Percentiles rank a stretch among this genome's conserved stretches.
Evolutionary conservation across 2,797 vertebrate species (phyloP).

Genomic region (Poeciliopsis turneri): DNA sequence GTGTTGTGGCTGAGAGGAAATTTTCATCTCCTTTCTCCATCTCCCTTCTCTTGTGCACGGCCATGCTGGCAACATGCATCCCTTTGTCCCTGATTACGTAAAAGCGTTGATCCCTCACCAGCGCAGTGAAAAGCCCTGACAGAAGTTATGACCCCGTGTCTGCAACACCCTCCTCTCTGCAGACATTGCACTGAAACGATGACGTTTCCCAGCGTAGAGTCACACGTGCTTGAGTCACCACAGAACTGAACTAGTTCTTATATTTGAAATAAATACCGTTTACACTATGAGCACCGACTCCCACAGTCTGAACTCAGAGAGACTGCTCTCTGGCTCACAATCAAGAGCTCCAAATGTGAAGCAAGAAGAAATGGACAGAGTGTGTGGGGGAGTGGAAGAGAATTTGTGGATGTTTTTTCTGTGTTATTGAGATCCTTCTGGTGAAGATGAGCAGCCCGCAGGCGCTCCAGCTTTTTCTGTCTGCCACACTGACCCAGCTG

Average conservation of each 20-base stretch:
- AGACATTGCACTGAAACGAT: conserved; percentile 28
- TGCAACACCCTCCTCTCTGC: conserved; percentile 24
- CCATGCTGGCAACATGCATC: conserved; percentile 52
- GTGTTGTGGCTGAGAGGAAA: conserved; percentile 22
- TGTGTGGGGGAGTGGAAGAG: neutral
- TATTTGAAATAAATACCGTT: conserved; percentile 58
- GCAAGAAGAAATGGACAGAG: neutral
- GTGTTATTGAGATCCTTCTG: conserved; percentile 10
- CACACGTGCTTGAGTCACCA: conserved; percentile 58
- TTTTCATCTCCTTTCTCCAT: conserved; percentile 7
- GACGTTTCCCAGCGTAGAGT: conserved; percentile 34
- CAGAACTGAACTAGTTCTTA: conserved; percentile 27
- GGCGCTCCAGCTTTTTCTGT: conserved; percentile 23
- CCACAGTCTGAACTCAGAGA: conserved; percentile 43
- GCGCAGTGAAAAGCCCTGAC: conserved; percentile 45
- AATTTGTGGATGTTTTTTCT: neutral
- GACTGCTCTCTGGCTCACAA: conserved; percentile 18
- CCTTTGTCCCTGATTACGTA: conserved; percentile 51
- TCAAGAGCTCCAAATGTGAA: neutral
- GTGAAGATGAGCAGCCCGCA: conserved; percentile 8
- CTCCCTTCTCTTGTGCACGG: conserved; percentile 21
- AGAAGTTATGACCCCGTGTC: conserved; percentile 56
- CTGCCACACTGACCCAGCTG: conserved; percentile 65
- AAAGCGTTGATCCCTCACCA: conserved; percentile 29
- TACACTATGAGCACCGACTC: conserved; percentile 42